These are phyloP conservation scores for Mormyrus hasselquistii DNA, from an alignment of 2,797 vertebrate species.

Conservation along the genomic window DNA sequence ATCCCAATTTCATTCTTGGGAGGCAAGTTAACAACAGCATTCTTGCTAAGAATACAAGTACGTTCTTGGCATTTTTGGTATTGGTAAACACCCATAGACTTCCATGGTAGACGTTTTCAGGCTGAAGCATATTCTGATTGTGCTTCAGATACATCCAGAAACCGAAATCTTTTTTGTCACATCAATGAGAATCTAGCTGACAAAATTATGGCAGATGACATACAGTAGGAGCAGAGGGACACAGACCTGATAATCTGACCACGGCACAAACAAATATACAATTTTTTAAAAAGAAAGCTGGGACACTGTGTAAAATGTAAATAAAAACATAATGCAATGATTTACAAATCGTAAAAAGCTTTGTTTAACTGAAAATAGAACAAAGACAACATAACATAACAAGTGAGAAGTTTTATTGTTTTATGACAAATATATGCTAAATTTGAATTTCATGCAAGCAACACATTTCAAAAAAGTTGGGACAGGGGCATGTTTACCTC, in stretches of 20 bases:
- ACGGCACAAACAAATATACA: constrained; percentile 40
- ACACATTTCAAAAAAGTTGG: not conserved
- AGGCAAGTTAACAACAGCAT: not conserved
- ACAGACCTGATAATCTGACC: constrained; percentile 29
- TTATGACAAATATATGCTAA: not conserved
- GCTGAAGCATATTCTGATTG: not conserved
- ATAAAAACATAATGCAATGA: not conserved
- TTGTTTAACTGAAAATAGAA: not conserved
- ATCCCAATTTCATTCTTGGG: not conserved
- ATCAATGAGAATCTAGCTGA: constrained; percentile 38
- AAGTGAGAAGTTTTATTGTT: not conserved
- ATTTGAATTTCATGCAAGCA: not conserved
- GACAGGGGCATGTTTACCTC: not conserved
- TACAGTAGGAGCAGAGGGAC: constrained; percentile 31
- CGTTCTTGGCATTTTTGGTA: not conserved
- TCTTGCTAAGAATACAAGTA: not conserved
- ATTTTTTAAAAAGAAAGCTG: not conserved
- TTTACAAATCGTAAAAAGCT: not conserved
- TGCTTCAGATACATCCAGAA: constrained; percentile 28
- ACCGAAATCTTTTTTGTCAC: constrained; percentile 27
- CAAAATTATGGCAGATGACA: constrained; percentile 48
- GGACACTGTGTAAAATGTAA: not conserved
- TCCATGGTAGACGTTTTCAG: not conserved
- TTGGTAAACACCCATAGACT: not conserved
- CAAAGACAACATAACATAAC: not conserved